phyloP scores from a whole-genome alignment of 2,797 vertebrate species.

The Myripristis jacobus region DNA sequence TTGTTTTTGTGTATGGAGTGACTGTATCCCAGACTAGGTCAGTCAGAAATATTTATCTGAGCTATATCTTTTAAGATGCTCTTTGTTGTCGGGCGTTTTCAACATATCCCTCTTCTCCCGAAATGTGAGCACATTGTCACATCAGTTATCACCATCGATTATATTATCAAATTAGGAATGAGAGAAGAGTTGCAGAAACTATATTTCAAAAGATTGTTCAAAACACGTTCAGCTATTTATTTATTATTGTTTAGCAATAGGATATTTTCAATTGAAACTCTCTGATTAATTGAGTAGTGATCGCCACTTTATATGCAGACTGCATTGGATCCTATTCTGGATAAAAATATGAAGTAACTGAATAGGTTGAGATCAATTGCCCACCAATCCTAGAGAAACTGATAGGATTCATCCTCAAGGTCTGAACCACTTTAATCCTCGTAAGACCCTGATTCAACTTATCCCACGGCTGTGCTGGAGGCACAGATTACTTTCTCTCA shows the following conservation, averaged over 20 bases:
- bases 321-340: not conserved
- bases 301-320: not conserved
- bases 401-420: conserved; percentile 43
- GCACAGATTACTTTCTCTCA: conserved; percentile 39
- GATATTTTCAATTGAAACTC: not conserved
- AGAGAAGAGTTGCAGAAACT: not conserved
- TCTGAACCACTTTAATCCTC: conserved; percentile 56
- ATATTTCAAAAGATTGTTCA: not conserved
- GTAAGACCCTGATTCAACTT: conserved; percentile 53
- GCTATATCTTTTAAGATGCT: too few relatives aligned
- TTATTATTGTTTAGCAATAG: not conserved
- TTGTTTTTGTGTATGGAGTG: conserved; percentile 30
- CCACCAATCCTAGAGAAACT: conserved; percentile 29
- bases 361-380: not conserved
- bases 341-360: not conserved
- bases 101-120: too few relatives aligned
- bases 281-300: not conserved
- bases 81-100: too few relatives aligned
- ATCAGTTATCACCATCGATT: not conserved
- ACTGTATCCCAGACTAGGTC: too few relatives aligned
- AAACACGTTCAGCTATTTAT: too few relatives aligned
- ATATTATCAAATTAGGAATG: not conserved
- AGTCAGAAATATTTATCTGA: too few relatives aligned
- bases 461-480: conserved; percentile 52
- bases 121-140: too few relatives aligned